Base-by-base conservation (phyloP, 2,888 invertebrate species). In the Tetranychus piercei region DNA sequence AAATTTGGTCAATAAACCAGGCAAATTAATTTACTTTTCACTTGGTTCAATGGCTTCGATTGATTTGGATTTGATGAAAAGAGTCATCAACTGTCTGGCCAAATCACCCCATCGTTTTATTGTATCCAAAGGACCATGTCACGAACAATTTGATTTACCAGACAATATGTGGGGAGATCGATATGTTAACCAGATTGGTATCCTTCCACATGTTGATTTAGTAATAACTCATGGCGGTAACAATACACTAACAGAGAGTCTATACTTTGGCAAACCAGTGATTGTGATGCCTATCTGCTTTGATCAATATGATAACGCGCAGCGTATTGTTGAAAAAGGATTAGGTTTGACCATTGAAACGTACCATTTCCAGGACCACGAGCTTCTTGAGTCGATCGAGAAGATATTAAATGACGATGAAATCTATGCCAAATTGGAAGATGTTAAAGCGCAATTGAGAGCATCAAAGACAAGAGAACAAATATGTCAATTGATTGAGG, bases 251-350 rank as follows among this genome's bases (percentile, higher is more conserved):
- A 9, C 34, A 5, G 69, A 69, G 34, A 69, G 22, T 23, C 34
- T 69, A 5, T 69, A 69, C 22, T 23, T 23, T 69, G 69, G 69
- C 11, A 75, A 75, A 75, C 75, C 75, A 18, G 66, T 75, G 73
- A 73, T 75, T 73, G 67, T 75, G 8, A 45, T 75, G 69, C 75
- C 75, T 11, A 23, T 73, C 5, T 69, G 18, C 20, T 20, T 23
- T 22, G 69, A 69, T 20, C 69, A 69, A 69, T 23, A 20, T 69
- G 69, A 69, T 22, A 69, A 69, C 20, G 69, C 22, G 0, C 20
- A 22, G 20, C 18, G 69, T 20, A 23, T 15, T 67, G 22, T 20
- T 5, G 69, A 69, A 8, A 69, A 69, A 69, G 11, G 69, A 6
- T 11, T 69, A 4, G 69, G 69, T 8, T 22, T 20, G 1, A 11